Conservation (phyloP, 2,888 invertebrate genomes). For the Melanophora roralis region DNA sequence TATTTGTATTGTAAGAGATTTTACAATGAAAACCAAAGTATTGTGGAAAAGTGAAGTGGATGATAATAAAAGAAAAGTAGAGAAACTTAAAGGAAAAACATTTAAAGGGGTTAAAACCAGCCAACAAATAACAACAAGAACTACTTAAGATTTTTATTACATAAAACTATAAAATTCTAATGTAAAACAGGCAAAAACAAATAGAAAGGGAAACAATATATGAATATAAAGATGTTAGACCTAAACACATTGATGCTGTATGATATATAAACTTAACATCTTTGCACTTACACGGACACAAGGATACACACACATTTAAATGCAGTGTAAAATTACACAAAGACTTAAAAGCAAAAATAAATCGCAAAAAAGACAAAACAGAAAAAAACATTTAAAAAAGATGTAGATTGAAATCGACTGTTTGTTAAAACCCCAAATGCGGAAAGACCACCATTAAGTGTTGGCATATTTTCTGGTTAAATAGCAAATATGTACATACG, state of each 20-base stretch:
- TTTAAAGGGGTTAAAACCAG: slow-evolving; percentile 58
- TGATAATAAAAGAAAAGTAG: background rate
- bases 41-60: slow-evolving; percentile 10
- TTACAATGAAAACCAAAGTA: slow-evolving; percentile 31
- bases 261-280: slow-evolving; percentile 22
- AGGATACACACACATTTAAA: no score
- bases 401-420: slow-evolving; percentile 35
- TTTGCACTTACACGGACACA: background rate
- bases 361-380: background rate
- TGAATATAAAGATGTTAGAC: slow-evolving; percentile 10
- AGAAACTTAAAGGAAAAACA: slow-evolving; percentile 50
- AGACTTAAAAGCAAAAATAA: slow-evolving; percentile 10
- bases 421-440: slow-evolving; percentile 26
- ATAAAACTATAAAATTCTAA: slow-evolving; percentile 60
- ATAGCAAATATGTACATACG: slow-evolving; percentile 38
- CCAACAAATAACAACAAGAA: slow-evolving; percentile 50
- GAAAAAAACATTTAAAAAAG: slow-evolving; percentile 30
- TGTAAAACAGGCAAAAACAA: slow-evolving; percentile 19
- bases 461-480: slow-evolving; percentile 59
- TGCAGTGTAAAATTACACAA: slow-evolving; percentile 40
- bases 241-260: slow-evolving; percentile 33
- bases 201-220: slow-evolving; percentile 1
- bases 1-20: background rate
- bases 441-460: slow-evolving; percentile 50
- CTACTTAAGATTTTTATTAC: slow-evolving; percentile 61